phyloP scores from a whole-genome alignment of 1,140 invertebrate species.

The Drosophila micromelanica region DNA sequence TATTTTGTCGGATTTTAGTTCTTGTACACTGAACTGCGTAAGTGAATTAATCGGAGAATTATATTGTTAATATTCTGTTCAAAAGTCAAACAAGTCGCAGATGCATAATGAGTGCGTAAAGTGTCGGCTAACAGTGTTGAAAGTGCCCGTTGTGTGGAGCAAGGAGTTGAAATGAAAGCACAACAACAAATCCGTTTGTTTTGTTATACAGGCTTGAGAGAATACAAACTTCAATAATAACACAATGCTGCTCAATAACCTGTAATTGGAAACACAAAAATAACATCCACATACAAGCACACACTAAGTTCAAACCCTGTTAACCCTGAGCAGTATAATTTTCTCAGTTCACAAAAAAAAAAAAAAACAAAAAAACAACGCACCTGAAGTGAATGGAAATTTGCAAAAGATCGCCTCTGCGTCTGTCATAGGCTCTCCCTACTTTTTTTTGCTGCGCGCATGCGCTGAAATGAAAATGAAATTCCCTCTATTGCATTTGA shows the following conservation, averaged over 20 bases:
- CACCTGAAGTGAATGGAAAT: slow-evolving; percentile 24
- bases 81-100: slow-evolving; percentile 9
- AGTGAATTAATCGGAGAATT: slow-evolving; percentile 9
- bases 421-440: slow-evolving; percentile 3
- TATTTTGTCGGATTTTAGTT: slow-evolving; percentile 9
- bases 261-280: slow-evolving; percentile 65
- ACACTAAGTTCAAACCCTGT: slow-evolving; percentile 50
- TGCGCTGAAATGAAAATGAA: slow-evolving; percentile 39
- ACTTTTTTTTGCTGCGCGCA: not conserved
- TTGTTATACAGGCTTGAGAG: slow-evolving; percentile 4
- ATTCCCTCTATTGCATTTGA: not conserved
- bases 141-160: not conserved
- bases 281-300: slow-evolving; percentile 1
- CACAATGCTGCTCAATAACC: slow-evolving; percentile 52
- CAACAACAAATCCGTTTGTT: slow-evolving; percentile 11
- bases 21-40: not conserved
- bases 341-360: slow-evolving; percentile 27
- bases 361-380: slow-evolving; percentile 10
- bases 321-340: slow-evolving; percentile 64
- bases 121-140: not conserved
- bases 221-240: slow-evolving; percentile 25
- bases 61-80: slow-evolving; percentile 1
- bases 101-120: not conserved
- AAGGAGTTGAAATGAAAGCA: slow-evolving; percentile 24
- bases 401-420: not conserved